Evolutionary conservation across 2,113 vertebrate species (phyloP).

Genomic region (Clarias batrachus): DNA sequence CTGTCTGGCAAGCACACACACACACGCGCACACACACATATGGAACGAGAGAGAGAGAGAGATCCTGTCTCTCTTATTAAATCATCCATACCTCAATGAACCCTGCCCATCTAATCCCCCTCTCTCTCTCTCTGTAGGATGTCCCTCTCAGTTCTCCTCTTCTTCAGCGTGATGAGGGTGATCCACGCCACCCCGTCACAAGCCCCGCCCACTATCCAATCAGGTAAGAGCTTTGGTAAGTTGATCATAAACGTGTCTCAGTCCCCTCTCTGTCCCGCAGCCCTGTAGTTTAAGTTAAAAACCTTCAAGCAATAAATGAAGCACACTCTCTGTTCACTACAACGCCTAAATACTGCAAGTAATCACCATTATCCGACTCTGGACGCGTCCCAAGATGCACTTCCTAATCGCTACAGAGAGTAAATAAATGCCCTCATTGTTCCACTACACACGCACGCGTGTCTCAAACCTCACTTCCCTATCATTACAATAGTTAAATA

Average conservation of each 20-base stretch:
- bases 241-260: not conserved
- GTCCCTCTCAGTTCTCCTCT: slow-evolving; percentile 40
- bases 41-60: slow-evolving; percentile 22
- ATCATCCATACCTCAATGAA: slow-evolving; percentile 15
- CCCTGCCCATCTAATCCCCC: not conserved
- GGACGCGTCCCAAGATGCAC: not conserved
- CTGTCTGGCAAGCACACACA: not conserved
- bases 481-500: not conserved
- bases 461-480: not conserved
- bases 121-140: slow-evolving; percentile 45
- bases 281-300: not conserved
- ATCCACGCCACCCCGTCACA: not conserved
- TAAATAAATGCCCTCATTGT: not conserved
- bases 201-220: slow-evolving; percentile 28
- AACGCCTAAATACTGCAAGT: not conserved
- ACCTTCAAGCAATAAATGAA: no score
- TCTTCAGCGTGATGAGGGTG: slow-evolving; percentile 34
- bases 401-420: not conserved
- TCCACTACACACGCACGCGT: not conserved
- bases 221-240: slow-evolving; percentile 57
- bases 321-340: not conserved
- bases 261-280: not conserved
- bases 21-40: not conserved
- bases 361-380: not conserved
- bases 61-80: not conserved